These are phyloP conservation scores for Peucedramus taeniatus DNA, from an alignment of 2,113 vertebrate genomes.

Conservation along the genomic window DNA sequence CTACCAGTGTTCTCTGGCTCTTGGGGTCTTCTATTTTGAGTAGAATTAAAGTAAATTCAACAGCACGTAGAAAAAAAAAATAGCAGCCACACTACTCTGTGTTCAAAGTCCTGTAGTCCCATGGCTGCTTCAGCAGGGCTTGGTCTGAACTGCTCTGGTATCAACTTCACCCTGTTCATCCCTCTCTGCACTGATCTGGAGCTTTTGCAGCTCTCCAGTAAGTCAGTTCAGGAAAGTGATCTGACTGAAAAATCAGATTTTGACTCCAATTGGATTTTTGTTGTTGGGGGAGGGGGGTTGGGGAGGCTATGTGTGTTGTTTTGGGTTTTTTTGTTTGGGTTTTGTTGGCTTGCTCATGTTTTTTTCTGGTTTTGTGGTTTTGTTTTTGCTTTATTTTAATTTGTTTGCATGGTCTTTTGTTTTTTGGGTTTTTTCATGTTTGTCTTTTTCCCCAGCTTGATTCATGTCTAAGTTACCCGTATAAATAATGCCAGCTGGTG, in stretches of 20 bases:
- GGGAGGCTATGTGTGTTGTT: neutral
- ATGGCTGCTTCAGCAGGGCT: neutral
- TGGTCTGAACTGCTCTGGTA: accelerated
- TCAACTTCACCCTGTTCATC: neutral
- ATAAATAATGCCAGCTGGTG: neutral
- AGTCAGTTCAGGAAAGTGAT: neutral
- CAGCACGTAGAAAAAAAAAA: neutral
- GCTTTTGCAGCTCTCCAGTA: neutral
- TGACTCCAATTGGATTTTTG: neutral
- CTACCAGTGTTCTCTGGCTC: neutral
- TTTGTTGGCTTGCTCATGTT: neutral
- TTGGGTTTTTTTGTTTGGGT: neutral
- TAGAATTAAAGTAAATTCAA: neutral
- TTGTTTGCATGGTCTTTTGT: no score
- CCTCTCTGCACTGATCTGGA: neutral
- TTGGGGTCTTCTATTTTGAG: neutral
- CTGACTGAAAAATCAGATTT: neutral
- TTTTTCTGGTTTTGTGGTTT: neutral
- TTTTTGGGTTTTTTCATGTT: accelerated
- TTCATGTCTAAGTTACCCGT: neutral
- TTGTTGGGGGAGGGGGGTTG: accelerated
- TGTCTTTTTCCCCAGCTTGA: neutral
- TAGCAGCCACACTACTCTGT: neutral
- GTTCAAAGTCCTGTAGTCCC: neutral
- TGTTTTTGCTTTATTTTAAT: neutral